These are phyloP conservation scores for Helobdella robusta DNA, from an alignment of 2,888 invertebrate species.

Conservation along the genomic window DNA sequence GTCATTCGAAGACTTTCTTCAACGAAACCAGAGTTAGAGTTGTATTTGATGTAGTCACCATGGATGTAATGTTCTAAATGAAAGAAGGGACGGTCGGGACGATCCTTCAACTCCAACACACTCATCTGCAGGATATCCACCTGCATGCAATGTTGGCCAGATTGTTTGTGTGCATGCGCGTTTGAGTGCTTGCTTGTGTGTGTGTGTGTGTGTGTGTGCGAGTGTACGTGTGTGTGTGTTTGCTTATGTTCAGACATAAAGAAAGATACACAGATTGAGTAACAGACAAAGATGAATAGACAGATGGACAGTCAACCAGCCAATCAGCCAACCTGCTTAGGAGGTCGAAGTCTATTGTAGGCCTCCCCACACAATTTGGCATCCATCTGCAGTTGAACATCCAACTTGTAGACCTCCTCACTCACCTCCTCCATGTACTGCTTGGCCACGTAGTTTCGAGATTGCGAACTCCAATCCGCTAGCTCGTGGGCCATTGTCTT, in stretches of 20 bases:
- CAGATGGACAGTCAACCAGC: too few species aligned
- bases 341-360: constrained; percentile 56
- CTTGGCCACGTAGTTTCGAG: constrained; percentile 55
- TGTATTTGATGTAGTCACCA: constrained; percentile 56
- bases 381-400: constrained; percentile 57
- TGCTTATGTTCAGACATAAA: too few species aligned
- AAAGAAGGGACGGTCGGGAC: constrained; percentile 49
- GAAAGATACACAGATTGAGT: too few species aligned
- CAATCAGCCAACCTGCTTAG: constrained; percentile 55
- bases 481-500: constrained; percentile 51
- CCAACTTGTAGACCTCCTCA: constrained; percentile 53
- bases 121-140: constrained; percentile 57
- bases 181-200: too few species aligned
- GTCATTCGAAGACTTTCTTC: constrained; percentile 52
- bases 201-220: too few species aligned
- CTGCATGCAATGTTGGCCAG: too few species aligned
- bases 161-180: too few species aligned
- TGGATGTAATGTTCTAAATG: constrained; percentile 57
- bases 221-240: too few species aligned
- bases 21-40: constrained; percentile 57
- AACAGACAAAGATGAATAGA: too few species aligned
- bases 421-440: constrained; percentile 53
- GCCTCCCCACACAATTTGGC: constrained; percentile 58
- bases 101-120: constrained; percentile 53
- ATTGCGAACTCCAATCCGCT: constrained; percentile 51